Base-by-base conservation (phyloP, 2,797 vertebrate genomes). In the Pseudotriccus pelzelni region DNA sequence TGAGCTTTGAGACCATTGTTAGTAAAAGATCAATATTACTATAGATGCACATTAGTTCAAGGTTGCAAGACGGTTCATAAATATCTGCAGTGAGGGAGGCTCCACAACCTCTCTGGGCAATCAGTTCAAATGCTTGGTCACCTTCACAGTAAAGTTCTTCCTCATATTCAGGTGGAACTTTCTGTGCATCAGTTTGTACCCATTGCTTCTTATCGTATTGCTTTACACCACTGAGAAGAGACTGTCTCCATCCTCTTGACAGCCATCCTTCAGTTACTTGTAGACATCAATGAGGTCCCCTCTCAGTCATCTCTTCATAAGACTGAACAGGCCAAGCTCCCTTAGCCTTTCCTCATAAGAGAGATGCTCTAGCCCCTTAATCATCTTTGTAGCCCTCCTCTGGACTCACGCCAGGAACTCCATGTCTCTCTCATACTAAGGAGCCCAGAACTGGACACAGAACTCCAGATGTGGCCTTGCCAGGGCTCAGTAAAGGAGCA, bases 1-100 rank as follows among this genome's bases (percentile, higher is more conserved):
- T 60, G 43, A 78, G 20, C 8, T 69, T 69, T 46, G 18, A 73
- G 14, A 87, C 6, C 12, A 76, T 30, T 55, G 21, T 9, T 72
- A 58, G 5, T 49, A 58, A 88, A 86, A 78, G 9, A 72, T 21
- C 4, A 24, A 5, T 70, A 34, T 49, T 78, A 86, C 37, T 55
- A 84, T 6, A n/a, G 17, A 50, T 22, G 12, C 12, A 19, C 34
- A 67, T 0, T 0, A 1, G 37, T 10, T 32, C 21, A 60, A 30
- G 12, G 25, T 9, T 41, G 7, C n/a, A 10, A 67, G 46, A 39
- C 6, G 32, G 6, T 27, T 39, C 39, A 59, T 30, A 34, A 52
- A 25, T 36, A 34, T 46, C 21, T 46, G 11, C 17, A 15, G 28
- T 22, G 44, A 52, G 14, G 9, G 17, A 74, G 24, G 39, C 5